These are phyloP conservation scores for Burhinus oedicnemus DNA, from an alignment of 2,113 vertebrate genomes.

Conservation along the genomic window DNA sequence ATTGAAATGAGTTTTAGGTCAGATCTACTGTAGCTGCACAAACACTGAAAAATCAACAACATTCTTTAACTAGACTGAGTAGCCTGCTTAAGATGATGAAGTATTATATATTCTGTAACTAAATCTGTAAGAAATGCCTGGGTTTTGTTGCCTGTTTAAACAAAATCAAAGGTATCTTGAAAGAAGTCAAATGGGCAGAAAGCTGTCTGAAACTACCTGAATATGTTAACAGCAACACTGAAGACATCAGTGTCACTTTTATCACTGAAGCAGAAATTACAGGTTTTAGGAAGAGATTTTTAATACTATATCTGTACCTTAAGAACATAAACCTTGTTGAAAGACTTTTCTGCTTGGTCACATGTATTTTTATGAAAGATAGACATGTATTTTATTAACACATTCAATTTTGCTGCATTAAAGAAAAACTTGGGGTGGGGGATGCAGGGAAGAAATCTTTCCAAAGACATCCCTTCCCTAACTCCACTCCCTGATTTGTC, in stretches of 20 bases:
- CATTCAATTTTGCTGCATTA: neutral
- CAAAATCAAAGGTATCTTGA: neutral
- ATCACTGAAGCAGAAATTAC: neutral
- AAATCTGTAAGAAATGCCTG: neutral
- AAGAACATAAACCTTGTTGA: neutral
- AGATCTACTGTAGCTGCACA: neutral
- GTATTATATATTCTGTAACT: neutral
- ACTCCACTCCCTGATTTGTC: neutral
- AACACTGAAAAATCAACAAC: neutral
- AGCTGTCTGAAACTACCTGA: neutral
- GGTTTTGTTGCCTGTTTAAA: neutral
- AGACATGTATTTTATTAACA: neutral
- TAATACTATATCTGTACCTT: neutral
- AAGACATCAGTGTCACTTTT: neutral
- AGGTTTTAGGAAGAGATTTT: neutral
- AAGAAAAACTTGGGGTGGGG: rapidly evolving
- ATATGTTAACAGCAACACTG: neutral
- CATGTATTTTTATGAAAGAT: neutral
- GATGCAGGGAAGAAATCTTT: neutral
- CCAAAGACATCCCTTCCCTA: neutral
- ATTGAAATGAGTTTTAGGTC: slow-evolving; percentile 28
- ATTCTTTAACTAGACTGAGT: neutral
- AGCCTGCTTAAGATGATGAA: slow-evolving; percentile 12
- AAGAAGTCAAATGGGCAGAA: neutral
- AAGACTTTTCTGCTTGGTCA: neutral